Conservation (phyloP, 2,113 vertebrate genomes). For the Notiomystis cincta region DNA sequence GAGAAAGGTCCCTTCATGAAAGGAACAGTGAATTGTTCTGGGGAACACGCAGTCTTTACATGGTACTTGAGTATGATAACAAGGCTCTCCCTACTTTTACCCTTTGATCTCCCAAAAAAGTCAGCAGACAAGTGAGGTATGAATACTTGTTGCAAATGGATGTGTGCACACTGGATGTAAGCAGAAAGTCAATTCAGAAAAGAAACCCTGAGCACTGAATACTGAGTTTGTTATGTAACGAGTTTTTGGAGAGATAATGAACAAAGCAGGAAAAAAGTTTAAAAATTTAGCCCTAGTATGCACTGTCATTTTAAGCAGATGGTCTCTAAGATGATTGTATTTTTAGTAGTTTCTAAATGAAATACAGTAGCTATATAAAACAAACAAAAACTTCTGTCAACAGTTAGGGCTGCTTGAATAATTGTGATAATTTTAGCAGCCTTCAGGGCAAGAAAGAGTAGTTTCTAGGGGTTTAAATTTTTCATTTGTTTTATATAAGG, state of each 20-base stretch:
- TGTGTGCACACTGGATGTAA: neutral
- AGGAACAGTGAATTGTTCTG: neutral
- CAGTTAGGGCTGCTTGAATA: neutral
- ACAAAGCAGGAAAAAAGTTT: neutral
- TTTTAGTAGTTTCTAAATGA: slow-evolving; percentile 52
- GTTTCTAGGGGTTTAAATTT: neutral
- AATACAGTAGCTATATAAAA: slow-evolving; percentile 27
- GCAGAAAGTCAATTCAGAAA: neutral
- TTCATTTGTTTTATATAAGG: neutral
- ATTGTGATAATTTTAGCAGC: neutral
- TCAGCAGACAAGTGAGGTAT: neutral
- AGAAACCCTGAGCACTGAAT: neutral
- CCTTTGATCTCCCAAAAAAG: neutral
- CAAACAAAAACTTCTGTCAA: slow-evolving; percentile 40
- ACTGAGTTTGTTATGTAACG: neutral
- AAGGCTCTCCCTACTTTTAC: neutral
- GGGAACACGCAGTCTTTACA: neutral
- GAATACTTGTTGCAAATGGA: neutral
- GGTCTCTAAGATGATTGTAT: slow-evolving; percentile 14
- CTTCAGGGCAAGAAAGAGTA: neutral
- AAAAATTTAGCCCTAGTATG: neutral
- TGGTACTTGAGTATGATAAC: neutral
- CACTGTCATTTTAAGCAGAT: slow-evolving; percentile 38
- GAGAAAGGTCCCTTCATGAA: neutral
- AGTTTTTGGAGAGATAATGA: neutral